phyloP scores from a whole-genome alignment of 2,113 vertebrate genomes.

The Chaenogobius annularis region DNA sequence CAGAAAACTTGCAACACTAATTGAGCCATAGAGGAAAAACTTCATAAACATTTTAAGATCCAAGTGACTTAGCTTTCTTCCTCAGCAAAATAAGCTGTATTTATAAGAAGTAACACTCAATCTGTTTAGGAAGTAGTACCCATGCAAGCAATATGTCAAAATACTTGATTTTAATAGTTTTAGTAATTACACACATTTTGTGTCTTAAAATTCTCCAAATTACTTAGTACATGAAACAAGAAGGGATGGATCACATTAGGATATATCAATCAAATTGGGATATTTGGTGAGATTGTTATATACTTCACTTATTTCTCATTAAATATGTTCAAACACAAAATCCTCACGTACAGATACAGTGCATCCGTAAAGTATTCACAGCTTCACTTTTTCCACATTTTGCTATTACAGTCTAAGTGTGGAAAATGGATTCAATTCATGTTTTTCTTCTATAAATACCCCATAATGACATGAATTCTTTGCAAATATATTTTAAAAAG shows the following conservation, averaged over 20 bases:
- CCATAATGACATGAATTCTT: no score
- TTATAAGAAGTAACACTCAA: neutral
- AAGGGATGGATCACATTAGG: neutral
- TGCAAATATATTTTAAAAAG: no score
- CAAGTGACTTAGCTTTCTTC: neutral
- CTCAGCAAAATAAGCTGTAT: neutral
- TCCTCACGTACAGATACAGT: neutral
- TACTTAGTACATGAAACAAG: neutral
- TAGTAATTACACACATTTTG: neutral
- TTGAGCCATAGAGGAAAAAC: slow-evolving; percentile 1
- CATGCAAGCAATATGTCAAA: no score
- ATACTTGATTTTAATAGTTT: neutral
- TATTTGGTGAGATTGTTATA: no score
- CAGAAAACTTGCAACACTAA: neutral
- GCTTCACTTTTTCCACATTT: no score
- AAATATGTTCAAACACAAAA: neutral
- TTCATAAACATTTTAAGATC: neutral
- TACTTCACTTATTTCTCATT: no score
- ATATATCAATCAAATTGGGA: neutral
- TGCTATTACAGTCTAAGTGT: no score
- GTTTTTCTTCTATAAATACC: no score
- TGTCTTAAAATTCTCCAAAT: neutral
- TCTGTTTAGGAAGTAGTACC: neutral
- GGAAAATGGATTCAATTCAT: no score
- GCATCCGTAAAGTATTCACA: no score